Base-by-base conservation (phyloP, 2,888 invertebrate species). In the Ichneumoninae sp. region DNA sequence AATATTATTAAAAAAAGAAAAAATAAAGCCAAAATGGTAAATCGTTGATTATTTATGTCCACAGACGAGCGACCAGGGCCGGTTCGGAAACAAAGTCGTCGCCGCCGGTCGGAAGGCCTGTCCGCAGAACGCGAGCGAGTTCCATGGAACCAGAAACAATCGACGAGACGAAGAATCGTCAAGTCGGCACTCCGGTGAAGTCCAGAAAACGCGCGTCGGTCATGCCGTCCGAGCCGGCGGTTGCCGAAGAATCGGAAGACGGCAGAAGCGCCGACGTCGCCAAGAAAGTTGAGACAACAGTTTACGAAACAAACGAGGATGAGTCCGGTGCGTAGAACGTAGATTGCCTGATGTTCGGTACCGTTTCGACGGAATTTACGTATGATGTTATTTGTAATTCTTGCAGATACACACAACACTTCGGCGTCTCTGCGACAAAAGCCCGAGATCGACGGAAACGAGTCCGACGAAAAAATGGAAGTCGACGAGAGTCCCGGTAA, bases 71-170 rank as follows among this genome's bases (percentile, higher is more conserved):
- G 5, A 78, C 83, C 0, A 90, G 92, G 85, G 91, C 93, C 70
- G 91, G 89, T 7, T 93, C 93, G 16, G 93, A 93, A 76, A 71
- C 89, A n/a, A 89, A 89, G 22, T 89, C 90, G 3, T 82, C 91
- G 4, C 86, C 89, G 7, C 85, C 89, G 3, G 26, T 68, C 36
- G 60, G 75, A 5, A 86, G 88, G 83, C 62, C 30, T n/a, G 91
- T 88, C 13, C 89, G 92, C 26, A 89, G 85, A 76, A 91, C 90
- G 19, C 89, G 93, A 86, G 90, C 92, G 7, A 91, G 85, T 72
- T 93, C 93, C 4, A 85, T 91, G 69, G 92, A 88, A 47, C 88
- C 87, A 0, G 90, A 91, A 65, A 52, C 74, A 3, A 76, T 50
- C 22, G 50, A 70, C 0, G 86, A 83, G 3, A 36, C n/a, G 36